Evolutionary conservation across 2,888 invertebrate species (phyloP).

Genomic region (Tillus elongatus): DNA sequence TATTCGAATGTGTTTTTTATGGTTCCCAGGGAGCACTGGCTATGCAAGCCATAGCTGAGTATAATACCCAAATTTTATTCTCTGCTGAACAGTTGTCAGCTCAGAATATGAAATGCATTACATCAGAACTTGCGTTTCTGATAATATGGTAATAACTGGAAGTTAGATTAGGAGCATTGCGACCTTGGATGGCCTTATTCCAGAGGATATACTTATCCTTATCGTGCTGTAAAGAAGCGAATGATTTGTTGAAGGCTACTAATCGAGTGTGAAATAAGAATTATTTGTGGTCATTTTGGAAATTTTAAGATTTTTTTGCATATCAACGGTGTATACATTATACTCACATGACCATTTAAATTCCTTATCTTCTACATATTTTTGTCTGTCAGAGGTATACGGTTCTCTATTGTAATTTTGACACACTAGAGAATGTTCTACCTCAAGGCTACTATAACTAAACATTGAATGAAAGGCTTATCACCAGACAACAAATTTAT

Average conservation of each 20-base stretch:
- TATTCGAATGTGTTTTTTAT: background rate
- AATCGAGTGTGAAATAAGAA: background rate
- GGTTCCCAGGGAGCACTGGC: background rate
- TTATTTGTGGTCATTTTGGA: background rate
- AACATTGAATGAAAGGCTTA: no score
- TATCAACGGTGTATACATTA: slow-evolving; percentile 4
- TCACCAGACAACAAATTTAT: no score
- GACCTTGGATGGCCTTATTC: background rate
- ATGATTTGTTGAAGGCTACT: background rate
- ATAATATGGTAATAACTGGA: background rate
- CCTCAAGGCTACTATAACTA: no score
- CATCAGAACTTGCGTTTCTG: background rate
- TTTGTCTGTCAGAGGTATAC: background rate
- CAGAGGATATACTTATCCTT: slow-evolving; percentile 1
- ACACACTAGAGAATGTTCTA: no score
- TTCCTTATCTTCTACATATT: slow-evolving; percentile 4
- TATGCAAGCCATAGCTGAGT: background rate
- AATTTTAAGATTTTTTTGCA: slow-evolving; percentile 4
- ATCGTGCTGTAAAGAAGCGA: background rate
- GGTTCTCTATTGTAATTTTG: no score
- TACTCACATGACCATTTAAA: background rate
- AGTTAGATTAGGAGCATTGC: background rate
- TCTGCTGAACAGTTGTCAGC: slow-evolving; percentile 1
- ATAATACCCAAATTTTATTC: background rate
- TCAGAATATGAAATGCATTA: background rate